Base-by-base conservation (phyloP, 2,113 vertebrate species). In the Indicator indicator region DNA sequence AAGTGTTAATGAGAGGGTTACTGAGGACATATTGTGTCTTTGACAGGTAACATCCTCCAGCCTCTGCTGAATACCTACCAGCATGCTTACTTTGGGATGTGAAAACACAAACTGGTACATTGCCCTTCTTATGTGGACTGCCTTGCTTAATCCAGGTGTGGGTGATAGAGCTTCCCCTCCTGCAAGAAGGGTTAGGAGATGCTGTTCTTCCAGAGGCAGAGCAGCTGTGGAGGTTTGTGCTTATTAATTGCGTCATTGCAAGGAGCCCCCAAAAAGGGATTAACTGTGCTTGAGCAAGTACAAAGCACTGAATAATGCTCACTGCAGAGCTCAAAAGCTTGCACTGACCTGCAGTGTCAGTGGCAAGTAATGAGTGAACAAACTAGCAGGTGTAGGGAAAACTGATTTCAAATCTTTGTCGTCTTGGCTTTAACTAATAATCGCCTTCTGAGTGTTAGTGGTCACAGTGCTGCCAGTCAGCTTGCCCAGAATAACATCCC, bases 31-130 rank as follows among this genome's bases (percentile, higher is more conserved):
- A 65, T 56, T 83, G 56, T 67, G 27, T 70, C 12, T 92, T 83
- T 92, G 44, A 48, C 78, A 84, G 23, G 32, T 7, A 46, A 16
- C n/a, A 26, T 80, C 30, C 17, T 59, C 21, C 0, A 0, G 27
- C 38, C 46, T 68, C 28, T 71, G 76, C 52, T 67, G 46, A 86
- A 86, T 76, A 32, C 40, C 14, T 67, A 74, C 52, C n/a, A 54
- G 50, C 26, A 6, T 20, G 44, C 54, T 60, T 71, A 74, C 28
- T 64, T 62, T 72, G 65, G 78, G 48, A 65, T 82, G 81, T 78
- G 78, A 89, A 95, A 90, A 75, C 40, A 60, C 44, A n/a, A 80
- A 69, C n/a, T 62, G 33, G 10, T 81, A 5, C 1, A 2, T 28
- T 91, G 44, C 50, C 58, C 70, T 92, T 83, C 16, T 40, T 19